phyloP scores from a whole-genome alignment of 2,888 invertebrate genomes.

The Celastrina argiolus region DNA sequence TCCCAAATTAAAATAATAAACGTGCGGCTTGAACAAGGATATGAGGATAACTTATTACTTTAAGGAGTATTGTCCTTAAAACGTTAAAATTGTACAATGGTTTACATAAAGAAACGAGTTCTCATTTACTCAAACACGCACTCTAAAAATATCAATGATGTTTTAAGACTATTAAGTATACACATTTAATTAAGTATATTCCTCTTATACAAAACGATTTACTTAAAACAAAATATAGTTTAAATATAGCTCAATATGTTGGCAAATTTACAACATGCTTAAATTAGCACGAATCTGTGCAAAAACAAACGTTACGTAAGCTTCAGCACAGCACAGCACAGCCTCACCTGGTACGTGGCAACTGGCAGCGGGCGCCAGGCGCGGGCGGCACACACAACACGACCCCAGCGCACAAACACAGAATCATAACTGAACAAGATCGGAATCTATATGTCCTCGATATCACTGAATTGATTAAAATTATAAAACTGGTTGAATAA shows the following conservation, averaged over 20 bases:
- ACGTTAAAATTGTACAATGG: not conserved
- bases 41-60: not conserved
- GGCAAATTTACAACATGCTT: not conserved
- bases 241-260: not conserved
- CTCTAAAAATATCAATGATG: too few relatives aligned
- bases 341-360: not conserved
- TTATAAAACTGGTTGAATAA: slow-evolving; percentile 45
- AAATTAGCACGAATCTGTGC: not conserved
- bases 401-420: slow-evolving; percentile 60
- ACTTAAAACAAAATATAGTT: not conserved
- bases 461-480: slow-evolving; percentile 49
- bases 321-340: not conserved
- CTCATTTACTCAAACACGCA: too few relatives aligned
- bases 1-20: not conserved
- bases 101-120: not conserved
- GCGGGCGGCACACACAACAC: slow-evolving; percentile 43
- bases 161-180: too few relatives aligned
- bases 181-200: not conserved
- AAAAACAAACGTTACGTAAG: not conserved
- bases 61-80: not conserved
- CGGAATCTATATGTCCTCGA: slow-evolving; percentile 44
- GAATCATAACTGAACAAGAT: slow-evolving; percentile 53
- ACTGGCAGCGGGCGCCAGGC: slow-evolving; percentile 22
- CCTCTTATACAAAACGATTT: not conserved
- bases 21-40: not conserved